Evolutionary conservation across 2,888 invertebrate genomes (phyloP).

Genomic region (Thereva nobilitata): DNA sequence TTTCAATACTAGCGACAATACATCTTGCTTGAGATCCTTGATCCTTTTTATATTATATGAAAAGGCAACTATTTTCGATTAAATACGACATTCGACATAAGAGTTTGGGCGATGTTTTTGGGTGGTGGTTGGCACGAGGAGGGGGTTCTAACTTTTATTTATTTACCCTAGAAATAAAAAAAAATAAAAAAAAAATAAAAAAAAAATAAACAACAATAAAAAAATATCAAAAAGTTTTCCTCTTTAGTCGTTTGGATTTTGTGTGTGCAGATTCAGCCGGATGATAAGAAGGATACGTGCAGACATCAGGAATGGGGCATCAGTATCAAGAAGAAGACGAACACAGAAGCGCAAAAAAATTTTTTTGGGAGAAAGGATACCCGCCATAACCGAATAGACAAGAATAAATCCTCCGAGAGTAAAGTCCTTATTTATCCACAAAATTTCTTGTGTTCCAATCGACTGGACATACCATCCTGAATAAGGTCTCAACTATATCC

Average conservation of each 20-base stretch:
- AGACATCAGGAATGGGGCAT: slow-evolving; percentile 30
- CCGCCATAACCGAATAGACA: slow-evolving; percentile 26
- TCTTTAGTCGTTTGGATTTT: slow-evolving; percentile 10
- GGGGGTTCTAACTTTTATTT: slow-evolving; percentile 26
- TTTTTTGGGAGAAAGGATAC: slow-evolving; percentile 17
- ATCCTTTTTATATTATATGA: background rate
- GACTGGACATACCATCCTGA: slow-evolving; percentile 26
- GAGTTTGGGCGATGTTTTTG: background rate
- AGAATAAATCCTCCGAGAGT: slow-evolving; percentile 30
- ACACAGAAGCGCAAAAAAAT: background rate
- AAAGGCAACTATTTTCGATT: slow-evolving; percentile 26
- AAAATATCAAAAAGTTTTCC: slow-evolving; percentile 16
- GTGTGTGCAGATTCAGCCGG: slow-evolving; percentile 21
- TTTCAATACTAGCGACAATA: slow-evolving; percentile 23
- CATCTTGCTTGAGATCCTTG: slow-evolving; percentile 14
- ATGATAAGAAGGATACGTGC: slow-evolving; percentile 21
- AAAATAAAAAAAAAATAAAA: slow-evolving; percentile 16
- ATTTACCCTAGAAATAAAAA: slow-evolving; percentile 19
- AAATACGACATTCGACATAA: slow-evolving; percentile 17
- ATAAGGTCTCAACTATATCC: slow-evolving; percentile 13
- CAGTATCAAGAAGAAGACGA: background rate
- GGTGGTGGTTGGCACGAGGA: background rate
- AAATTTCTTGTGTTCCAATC: slow-evolving; percentile 32
- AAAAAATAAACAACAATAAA: slow-evolving; percentile 26
- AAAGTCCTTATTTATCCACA: slow-evolving; percentile 34